Evolutionary conservation across 2,113 vertebrate genomes (phyloP).

Genomic region (Origma solitaria): DNA sequence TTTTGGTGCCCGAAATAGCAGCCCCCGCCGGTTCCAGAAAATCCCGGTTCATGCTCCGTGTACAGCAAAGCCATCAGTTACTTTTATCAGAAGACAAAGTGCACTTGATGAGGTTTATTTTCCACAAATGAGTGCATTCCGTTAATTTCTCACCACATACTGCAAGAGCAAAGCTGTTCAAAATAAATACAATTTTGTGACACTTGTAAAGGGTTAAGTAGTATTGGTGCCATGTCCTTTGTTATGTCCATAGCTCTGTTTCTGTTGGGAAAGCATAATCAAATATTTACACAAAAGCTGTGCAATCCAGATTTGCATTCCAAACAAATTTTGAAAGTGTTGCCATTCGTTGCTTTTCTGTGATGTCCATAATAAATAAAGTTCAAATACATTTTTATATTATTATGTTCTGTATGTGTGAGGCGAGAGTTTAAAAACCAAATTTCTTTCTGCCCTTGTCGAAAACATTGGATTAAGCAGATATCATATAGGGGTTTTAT

Average conservation of each 20-base stretch:
- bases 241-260: neutral
- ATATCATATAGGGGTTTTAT: neutral
- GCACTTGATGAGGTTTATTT: fast-evolving
- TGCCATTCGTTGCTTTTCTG: fast-evolving
- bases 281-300: neutral
- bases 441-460: neutral
- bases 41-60: fast-evolving
- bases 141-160: fast-evolving
- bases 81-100: fast-evolving
- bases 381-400: neutral
- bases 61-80: fast-evolving
- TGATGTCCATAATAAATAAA: neutral
- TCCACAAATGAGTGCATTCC: fast-evolving
- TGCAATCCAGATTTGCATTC: neutral
- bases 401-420: neutral
- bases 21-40: fast-evolving
- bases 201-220: neutral
- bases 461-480: neutral
- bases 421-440: neutral
- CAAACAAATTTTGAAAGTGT: neutral
- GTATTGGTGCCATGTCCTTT: neutral
- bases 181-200: neutral
- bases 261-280: neutral
- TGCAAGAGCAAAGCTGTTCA: neutral
- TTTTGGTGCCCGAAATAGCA: neutral